These are phyloP conservation scores for Penaeus indicus DNA, from an alignment of 1,140 invertebrate genomes.

Conservation along the genomic window DNA sequence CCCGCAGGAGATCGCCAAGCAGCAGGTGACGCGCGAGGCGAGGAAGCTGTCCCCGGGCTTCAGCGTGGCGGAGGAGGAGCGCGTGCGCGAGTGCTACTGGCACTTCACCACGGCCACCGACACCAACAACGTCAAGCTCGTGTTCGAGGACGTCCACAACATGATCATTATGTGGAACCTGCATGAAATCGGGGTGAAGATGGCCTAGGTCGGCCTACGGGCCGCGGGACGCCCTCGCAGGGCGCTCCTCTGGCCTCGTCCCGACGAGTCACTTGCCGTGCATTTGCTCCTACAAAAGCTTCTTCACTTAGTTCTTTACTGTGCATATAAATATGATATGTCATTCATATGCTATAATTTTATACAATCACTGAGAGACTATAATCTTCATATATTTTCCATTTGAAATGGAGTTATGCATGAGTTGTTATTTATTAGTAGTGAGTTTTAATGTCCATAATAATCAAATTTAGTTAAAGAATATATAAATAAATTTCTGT, in stretches of 20 bases:
- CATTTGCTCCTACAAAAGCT: too few species aligned
- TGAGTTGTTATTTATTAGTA: too few species aligned
- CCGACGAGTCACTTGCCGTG: too few species aligned
- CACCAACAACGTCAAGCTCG: slow-evolving; percentile 79
- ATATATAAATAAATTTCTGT: too few species aligned
- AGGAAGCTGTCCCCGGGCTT: slow-evolving; percentile 40
- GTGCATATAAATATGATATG: too few species aligned
- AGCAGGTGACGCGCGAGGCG: slow-evolving; percentile 32
- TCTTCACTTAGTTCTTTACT: too few species aligned
- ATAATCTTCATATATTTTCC: too few species aligned
- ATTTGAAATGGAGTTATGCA: too few species aligned
- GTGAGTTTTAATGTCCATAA: too few species aligned
- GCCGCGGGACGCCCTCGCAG: neutral
- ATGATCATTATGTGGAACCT: slow-evolving; percentile 78
- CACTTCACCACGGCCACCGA: slow-evolving; percentile 83
- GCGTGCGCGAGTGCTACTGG: slow-evolving; percentile 72
- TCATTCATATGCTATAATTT: too few species aligned
- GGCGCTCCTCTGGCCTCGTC: neutral
- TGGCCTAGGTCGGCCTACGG: neutral
- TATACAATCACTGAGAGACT: too few species aligned
- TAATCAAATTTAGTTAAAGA: too few species aligned
- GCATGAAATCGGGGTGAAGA: slow-evolving; percentile 66
- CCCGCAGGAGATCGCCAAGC: slow-evolving; percentile 50
- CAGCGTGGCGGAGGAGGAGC: slow-evolving; percentile 1
- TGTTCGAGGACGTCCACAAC: slow-evolving; percentile 81